Evolutionary conservation across 2,888 invertebrate genomes (phyloP), one percentile per base, ranked within the genome.

Genomic region (Laothoe populi): DNA sequence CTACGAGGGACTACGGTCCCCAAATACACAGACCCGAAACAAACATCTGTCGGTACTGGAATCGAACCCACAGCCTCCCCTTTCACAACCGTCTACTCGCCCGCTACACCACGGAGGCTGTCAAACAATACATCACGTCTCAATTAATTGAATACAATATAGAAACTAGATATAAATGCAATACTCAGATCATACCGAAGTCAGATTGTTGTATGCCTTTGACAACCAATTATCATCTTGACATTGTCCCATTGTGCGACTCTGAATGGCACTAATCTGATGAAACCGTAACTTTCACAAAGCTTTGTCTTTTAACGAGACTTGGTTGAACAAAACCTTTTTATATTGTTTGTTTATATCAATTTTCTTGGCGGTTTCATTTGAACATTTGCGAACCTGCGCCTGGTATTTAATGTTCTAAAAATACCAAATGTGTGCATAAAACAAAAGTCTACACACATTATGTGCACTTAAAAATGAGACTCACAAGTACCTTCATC

Each of bases 201-300:
- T 48, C 49, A 38, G 65, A 69, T 67, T 67, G 67, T 69, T 68
- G 70, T 70, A 74, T 74, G 75, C 68, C 71, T 75, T 74, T 79
- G 79, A 78, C 77, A 74, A 70, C 74, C 76, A 79, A 78, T 79
- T 77, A 79, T 70, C 72, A 66, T 72, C 71, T 70, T 69, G 71
- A 74, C 74, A 72, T 70, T 64, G 64, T 63, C 57, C 63, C 63
- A 70, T 71, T 70, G 69, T 70, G 24, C 53, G 44, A 21, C 40
- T 21, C 49, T 66, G 75, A 77, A 79, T 77, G 68, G 72, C 66
- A 75, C 66, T 78, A 78, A 81, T 77, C 79, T 77, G 74, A 79
- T 77, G 70, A 65, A 72, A 73, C 69, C 63, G 69, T 72, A 74
- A 77, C 74, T 74, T 69, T 67, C 66, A 74, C 73, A 77, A 71